Evolutionary conservation across 1,140 invertebrate species (phyloP).

Genomic region (Trialeurodes vaporariorum): DNA sequence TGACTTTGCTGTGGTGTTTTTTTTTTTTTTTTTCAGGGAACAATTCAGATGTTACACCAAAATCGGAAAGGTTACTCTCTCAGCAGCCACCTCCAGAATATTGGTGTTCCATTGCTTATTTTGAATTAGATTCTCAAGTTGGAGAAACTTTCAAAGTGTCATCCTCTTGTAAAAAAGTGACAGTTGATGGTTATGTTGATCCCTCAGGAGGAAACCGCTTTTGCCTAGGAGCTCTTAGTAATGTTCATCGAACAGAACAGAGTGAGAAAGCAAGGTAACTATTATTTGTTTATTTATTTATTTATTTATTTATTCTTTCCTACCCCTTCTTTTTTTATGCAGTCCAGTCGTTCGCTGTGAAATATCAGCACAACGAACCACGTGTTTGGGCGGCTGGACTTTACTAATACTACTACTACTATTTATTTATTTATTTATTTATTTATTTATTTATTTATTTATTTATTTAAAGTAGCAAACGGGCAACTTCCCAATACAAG

Average conservation of each 20-base stretch:
- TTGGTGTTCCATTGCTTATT: slow-evolving; percentile 99
- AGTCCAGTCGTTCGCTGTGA: too few relatives aligned
- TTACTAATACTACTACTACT: too few relatives aligned
- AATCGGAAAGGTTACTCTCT: slow-evolving; percentile 44
- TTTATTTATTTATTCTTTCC: too few relatives aligned
- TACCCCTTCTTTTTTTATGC: too few relatives aligned
- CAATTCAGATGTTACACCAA: slow-evolving; percentile 23
- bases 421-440: too few relatives aligned
- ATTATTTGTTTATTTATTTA: too few relatives aligned
- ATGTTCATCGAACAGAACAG: slow-evolving; percentile 94
- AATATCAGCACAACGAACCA: too few relatives aligned
- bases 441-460: too few relatives aligned
- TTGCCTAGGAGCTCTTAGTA: slow-evolving; percentile 94
- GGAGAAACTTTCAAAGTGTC: slow-evolving; percentile 98
- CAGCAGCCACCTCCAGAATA: slow-evolving; percentile 87
- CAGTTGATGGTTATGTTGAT: slow-evolving; percentile 98
- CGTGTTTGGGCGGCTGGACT: too few relatives aligned
- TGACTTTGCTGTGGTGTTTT: too few relatives aligned
- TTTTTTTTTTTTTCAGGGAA: slow-evolving; percentile 22
- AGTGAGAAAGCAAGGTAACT: slow-evolving; percentile 73
- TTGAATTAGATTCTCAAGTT: slow-evolving; percentile 97
- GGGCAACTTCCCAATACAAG: too few relatives aligned
- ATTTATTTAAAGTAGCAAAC: too few relatives aligned
- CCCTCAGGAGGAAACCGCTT: slow-evolving; percentile 93
- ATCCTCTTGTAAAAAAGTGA: slow-evolving; percentile 83